These are phyloP conservation scores for Microplitis mediator DNA, from an alignment of 1,140 invertebrate genomes.

Conservation along the genomic window DNA sequence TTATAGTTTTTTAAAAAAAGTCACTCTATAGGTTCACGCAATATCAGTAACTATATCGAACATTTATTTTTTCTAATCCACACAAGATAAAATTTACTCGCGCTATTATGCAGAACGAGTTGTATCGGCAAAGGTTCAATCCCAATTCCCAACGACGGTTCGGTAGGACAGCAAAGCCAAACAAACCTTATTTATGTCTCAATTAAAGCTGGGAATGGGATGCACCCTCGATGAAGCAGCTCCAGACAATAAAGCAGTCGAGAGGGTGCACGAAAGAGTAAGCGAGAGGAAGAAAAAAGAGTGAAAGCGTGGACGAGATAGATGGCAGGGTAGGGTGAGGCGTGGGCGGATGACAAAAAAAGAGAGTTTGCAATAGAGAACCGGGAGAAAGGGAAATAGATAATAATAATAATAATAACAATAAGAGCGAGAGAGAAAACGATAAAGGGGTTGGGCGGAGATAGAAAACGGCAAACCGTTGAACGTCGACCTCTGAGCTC, in stretches of 20 bases:
- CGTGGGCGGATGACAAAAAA: slow-evolving; percentile 34
- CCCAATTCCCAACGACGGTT: slow-evolving; percentile 60
- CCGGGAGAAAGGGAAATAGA: slow-evolving; percentile 24
- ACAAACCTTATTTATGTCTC: slow-evolving; percentile 66
- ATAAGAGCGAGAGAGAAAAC: slow-evolving; percentile 33
- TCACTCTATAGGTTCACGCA: not conserved
- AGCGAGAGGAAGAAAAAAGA: slow-evolving; percentile 19
- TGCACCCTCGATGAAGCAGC: slow-evolving; percentile 62
- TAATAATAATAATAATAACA: slow-evolving; percentile 9
- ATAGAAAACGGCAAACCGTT: slow-evolving; percentile 57
- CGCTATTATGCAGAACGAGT: slow-evolving; percentile 62
- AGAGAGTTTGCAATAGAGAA: slow-evolving; percentile 24
- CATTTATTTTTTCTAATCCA: slow-evolving; percentile 11
- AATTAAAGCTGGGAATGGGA: slow-evolving; percentile 63
- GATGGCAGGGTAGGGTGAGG: slow-evolving; percentile 10
- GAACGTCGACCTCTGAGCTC: slow-evolving; percentile 61
- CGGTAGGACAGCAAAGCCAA: slow-evolving; percentile 59
- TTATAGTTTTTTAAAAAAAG: too few relatives aligned
- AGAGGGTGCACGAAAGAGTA: slow-evolving; percentile 37
- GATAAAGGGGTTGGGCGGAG: slow-evolving; percentile 46
- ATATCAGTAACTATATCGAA: not conserved
- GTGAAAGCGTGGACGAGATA: slow-evolving; percentile 14
- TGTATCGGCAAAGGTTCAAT: slow-evolving; percentile 60
- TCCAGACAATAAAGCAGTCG: slow-evolving; percentile 62
- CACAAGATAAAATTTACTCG: slow-evolving; percentile 54